phyloP scores from a whole-genome alignment of 23 tunicate species.

The Halocynthia roretzi region DNA sequence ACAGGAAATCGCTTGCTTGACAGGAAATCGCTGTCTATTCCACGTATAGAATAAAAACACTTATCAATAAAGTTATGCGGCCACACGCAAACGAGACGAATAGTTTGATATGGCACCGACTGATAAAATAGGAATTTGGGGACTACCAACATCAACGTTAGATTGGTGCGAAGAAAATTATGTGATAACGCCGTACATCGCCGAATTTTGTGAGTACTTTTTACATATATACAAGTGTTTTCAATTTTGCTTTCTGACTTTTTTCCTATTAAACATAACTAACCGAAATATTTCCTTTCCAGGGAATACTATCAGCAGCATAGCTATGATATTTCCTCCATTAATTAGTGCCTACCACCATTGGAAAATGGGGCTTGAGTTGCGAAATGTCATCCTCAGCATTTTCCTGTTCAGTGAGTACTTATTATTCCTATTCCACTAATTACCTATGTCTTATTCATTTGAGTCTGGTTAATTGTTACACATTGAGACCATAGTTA shows the following conservation, averaged over 20 bases:
- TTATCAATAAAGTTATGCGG: too few relatives aligned
- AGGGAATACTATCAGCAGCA: constrained; percentile 91
- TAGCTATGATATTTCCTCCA: constrained; percentile 74
- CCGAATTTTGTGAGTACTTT: constrained; percentile 80
- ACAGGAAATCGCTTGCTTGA: too few relatives aligned
- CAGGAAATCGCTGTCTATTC: too few relatives aligned
- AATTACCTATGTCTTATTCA: too few relatives aligned
- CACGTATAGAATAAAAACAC: too few relatives aligned
- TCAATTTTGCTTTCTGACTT: neutral
- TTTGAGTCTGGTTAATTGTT: too few relatives aligned
- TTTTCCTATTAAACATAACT: neutral
- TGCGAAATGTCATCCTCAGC: constrained; percentile 36
- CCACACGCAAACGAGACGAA: constrained; percentile 26
- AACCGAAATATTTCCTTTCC: neutral
- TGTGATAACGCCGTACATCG: constrained; percentile 47
- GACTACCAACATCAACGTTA: constrained; percentile 71
- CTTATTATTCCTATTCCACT: neutral
- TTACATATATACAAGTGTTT: neutral
- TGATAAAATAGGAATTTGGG: constrained; percentile 59
- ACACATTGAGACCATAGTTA: too few relatives aligned
- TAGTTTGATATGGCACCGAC: constrained; percentile 32
- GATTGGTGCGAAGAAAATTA: constrained; percentile 98
- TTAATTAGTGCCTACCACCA: constrained; percentile 47
- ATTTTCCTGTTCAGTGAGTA: constrained; percentile 37
- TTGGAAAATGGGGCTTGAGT: constrained; percentile 58